These are phyloP conservation scores for Corythoichthys haematopterus DNA, from an alignment of 2,113 vertebrate species.

Conservation along the genomic window DNA sequence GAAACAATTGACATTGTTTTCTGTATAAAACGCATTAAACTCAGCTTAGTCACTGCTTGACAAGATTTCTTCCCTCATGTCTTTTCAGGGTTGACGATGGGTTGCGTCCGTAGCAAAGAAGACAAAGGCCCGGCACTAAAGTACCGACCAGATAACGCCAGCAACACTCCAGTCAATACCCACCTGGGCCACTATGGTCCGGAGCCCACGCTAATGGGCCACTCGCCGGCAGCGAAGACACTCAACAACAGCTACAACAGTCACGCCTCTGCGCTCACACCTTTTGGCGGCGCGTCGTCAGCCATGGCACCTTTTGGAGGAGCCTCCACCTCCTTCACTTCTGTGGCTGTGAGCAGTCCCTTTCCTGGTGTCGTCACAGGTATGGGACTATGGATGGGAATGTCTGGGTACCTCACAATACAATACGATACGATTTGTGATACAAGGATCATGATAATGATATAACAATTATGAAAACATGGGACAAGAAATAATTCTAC, in stretches of 20 bases:
- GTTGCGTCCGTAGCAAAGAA: conserved; percentile 98
- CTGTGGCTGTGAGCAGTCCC: conserved; percentile 65
- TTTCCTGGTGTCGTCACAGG: conserved; percentile 69
- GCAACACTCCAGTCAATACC: conserved; percentile 67
- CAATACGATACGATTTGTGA: no score
- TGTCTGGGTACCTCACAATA: no score
- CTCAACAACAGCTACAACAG: conserved; percentile 70
- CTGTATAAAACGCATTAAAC: neutral
- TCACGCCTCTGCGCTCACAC: conserved; percentile 66
- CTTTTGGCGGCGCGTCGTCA: conserved; percentile 76
- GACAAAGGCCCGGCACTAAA: conserved; percentile 87
- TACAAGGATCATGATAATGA: no score
- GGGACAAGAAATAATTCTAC: no score
- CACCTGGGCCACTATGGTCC: conserved; percentile 84
- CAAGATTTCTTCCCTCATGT: neutral
- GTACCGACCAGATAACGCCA: conserved; percentile 81
- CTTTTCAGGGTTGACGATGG: conserved; percentile 82
- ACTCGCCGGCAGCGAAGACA: conserved; percentile 66
- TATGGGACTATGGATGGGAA: conserved; percentile 16
- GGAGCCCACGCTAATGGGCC: conserved; percentile 81
- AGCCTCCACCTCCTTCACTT: conserved; percentile 66
- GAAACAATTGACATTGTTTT: no score
- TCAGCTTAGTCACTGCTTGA: neutral
- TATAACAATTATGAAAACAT: no score
- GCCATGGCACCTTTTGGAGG: conserved; percentile 77